These are phyloP conservation scores for Trachythela sp. DNA, from an alignment of 64 coral and sea anemone species.

Conservation along the genomic window DNA sequence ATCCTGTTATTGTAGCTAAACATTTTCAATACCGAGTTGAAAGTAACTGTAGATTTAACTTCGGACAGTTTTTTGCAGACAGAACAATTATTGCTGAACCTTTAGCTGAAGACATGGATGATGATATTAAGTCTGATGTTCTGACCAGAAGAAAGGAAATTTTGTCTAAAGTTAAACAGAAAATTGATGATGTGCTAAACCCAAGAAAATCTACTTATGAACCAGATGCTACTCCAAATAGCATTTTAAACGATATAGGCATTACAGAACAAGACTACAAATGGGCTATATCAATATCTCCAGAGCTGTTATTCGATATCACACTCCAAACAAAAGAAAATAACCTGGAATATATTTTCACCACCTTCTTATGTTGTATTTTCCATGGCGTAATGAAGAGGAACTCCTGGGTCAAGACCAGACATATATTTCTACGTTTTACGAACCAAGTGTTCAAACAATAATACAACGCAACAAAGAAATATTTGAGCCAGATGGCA, in stretches of 20 bases:
- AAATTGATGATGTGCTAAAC: slow-evolving; percentile 34
- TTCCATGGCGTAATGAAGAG: neutral
- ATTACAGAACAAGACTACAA: slow-evolving; percentile 2
- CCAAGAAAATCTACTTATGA: neutral
- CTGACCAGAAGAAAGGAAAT: slow-evolving; percentile 22
- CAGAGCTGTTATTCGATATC: slow-evolving; percentile 3
- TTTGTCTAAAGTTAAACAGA: slow-evolving; percentile 19
- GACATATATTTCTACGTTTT: slow-evolving; percentile 6
- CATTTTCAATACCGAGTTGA: too few relatives aligned
- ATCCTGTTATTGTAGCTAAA: too few relatives aligned
- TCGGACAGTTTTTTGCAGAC: neutral
- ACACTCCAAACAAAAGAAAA: slow-evolving; percentile 14
- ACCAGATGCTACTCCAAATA: neutral
- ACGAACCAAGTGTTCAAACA: neutral
- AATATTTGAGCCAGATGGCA: slow-evolving; percentile 5
- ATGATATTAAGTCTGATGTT: slow-evolving; percentile 16
- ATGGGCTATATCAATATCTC: slow-evolving; percentile 14
- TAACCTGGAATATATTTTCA: neutral
- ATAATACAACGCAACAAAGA: neutral
- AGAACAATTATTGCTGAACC: neutral
- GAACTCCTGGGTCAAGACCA: neutral
- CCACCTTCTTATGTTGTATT: slow-evolving; percentile 7
- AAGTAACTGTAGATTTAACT: neutral
- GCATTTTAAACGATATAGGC: neutral
- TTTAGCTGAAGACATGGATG: slow-evolving; percentile 19